Percentiles rank a stretch among this genome's conserved stretches.
Conservation (phyloP, 2,113 vertebrate species). For the Oryzias curvinotus region DNA sequence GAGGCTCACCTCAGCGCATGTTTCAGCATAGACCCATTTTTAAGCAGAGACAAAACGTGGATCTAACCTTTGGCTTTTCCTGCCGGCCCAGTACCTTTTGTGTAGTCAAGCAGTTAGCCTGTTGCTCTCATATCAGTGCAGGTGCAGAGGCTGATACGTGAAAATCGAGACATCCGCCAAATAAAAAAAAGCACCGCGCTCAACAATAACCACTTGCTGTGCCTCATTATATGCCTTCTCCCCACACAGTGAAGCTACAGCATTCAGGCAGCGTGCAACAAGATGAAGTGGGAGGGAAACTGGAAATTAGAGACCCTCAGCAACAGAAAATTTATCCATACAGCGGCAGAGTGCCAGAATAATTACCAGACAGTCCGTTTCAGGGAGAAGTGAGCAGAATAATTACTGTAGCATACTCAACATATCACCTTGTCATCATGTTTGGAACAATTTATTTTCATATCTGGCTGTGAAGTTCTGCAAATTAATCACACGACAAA, state of each 20-base stretch:
- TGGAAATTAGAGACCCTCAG: slow-evolving; percentile 18
- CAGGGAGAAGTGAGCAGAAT: slow-evolving; percentile 38
- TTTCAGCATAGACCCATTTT: slow-evolving; percentile 14
- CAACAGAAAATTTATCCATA: slow-evolving; percentile 36
- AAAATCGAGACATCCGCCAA: slow-evolving; percentile 52
- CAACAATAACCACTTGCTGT: slow-evolving; percentile 43
- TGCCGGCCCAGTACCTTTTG: slow-evolving; percentile 22
- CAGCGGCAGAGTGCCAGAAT: slow-evolving; percentile 55
- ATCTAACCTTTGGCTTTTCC: slow-evolving; percentile 31
- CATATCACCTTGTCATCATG: slow-evolving; percentile 60
- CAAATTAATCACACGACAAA: background rate
- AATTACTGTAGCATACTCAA: slow-evolving; percentile 55
- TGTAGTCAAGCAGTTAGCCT: slow-evolving; percentile 32
- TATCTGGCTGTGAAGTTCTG: slow-evolving; percentile 11
- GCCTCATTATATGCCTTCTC: slow-evolving; percentile 46
- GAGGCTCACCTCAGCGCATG: slow-evolving; percentile 42
- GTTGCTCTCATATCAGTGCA: slow-evolving; percentile 20
- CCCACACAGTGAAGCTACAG: slow-evolving; percentile 20
- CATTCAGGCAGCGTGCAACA: slow-evolving; percentile 5
- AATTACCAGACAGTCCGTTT: slow-evolving; percentile 54
- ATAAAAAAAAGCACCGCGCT: slow-evolving; percentile 26
- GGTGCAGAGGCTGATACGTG: slow-evolving; percentile 10
- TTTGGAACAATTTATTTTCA: slow-evolving; percentile 30
- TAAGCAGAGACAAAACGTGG: slow-evolving; percentile 13
- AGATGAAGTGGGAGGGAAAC: slow-evolving; percentile 28